phyloP scores from a whole-genome alignment of 2,888 invertebrate species.

The Cordylochernes scorpioides region DNA sequence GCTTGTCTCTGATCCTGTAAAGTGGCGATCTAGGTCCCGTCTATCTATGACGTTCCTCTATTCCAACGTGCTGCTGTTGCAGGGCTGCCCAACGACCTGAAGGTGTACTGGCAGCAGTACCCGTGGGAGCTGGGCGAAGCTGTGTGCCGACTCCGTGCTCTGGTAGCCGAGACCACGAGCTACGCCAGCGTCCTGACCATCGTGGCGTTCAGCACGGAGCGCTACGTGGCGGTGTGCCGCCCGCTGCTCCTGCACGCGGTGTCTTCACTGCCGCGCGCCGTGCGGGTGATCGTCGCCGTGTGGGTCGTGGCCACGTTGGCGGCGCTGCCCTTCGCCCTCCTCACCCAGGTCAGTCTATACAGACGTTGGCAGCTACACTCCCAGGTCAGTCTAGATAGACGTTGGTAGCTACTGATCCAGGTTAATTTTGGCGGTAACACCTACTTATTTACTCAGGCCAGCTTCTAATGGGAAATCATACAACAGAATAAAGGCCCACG shows the following conservation, averaged over 20 bases:
- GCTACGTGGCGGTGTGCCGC: slow-evolving; percentile 61
- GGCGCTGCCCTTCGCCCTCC: slow-evolving; percentile 26
- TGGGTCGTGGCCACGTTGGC: slow-evolving; percentile 42
- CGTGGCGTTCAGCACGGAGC: slow-evolving; percentile 58
- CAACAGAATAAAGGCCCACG: too few species aligned
- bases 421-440: too few species aligned
- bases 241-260: slow-evolving; percentile 56
- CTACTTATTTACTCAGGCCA: too few species aligned
- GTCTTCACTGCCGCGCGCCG: slow-evolving; percentile 52
- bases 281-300: slow-evolving; percentile 46
- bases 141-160: slow-evolving; percentile 44
- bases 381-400: too few species aligned
- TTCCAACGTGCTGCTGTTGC: too few species aligned
- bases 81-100: slow-evolving; percentile 52
- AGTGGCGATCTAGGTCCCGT: too few species aligned
- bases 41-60: too few species aligned
- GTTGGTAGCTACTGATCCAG: too few species aligned
- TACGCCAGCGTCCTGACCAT: slow-evolving; percentile 48
- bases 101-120: slow-evolving; percentile 22
- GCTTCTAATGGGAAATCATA: too few species aligned
- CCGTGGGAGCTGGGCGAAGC: slow-evolving; percentile 35
- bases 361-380: too few species aligned
- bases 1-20: too few species aligned
- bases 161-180: slow-evolving; percentile 49
- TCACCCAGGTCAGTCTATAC: slow-evolving; percentile 44